Base-by-base conservation (phyloP, 2,888 invertebrate genomes). In the Calliopum simillimum region DNA sequence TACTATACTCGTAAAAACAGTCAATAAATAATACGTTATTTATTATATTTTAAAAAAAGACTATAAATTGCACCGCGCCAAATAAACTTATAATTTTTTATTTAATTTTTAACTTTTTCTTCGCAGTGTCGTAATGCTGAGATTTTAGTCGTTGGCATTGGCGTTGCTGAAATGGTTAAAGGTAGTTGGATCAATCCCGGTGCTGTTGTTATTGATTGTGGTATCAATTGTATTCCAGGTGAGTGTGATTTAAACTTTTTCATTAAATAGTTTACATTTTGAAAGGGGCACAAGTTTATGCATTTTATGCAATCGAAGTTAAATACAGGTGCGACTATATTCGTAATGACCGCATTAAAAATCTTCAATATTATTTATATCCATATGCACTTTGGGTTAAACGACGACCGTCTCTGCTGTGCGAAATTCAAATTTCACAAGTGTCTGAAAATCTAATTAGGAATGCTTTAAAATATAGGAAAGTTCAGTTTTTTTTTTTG, bases 161-260 rank as follows among this genome's bases (percentile, higher is more conserved):
- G 99, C 0, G 90, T 91, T 78, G 88, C 97, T 1, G 91, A 97
- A 86, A 89, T 97, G 88, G 96, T 99, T 2, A 94, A 94, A 84
- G 96, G 94, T 0, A 93, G 93, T 74, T 99, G 99, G 99, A 92
- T 99, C 77, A 99, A 99, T 86, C 95, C 96, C 0, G 98, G 99
- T 4, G 98, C 99, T 16, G 93, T 99, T 13, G 98, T 99, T 51
- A 98, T 99, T 79, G 99, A 99, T 86, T 99, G 99, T 86, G 99
- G 99, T 56, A 99, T 99, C 78, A 98, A 97, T 87, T 90, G 94
- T 4, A 92, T 97, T 78, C 89, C 93, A 87, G 97, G 95, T 95
- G 71, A 73, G 74, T 53, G 23, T 1, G 16, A 33, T 12, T 25
- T 19, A 0, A 43, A 63, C 16, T 4, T 47, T 25, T 25, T 2